Evolutionary conservation across 2,113 vertebrate species (phyloP).

Genomic region (Lasiurus cinereus): DNA sequence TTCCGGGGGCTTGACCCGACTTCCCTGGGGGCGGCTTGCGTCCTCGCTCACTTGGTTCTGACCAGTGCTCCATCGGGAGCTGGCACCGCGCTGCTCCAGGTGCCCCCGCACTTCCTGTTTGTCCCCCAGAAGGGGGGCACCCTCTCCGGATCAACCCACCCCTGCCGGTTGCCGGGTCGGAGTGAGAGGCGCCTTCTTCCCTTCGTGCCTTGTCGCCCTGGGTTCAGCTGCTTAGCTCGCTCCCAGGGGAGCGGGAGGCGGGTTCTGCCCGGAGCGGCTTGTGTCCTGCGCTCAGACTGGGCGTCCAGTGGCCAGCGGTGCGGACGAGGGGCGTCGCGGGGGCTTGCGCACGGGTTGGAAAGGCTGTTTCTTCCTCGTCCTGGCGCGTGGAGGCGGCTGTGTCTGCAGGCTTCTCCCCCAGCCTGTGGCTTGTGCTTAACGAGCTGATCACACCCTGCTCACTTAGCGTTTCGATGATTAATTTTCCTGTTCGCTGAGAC

Average conservation of each 20-base stretch:
- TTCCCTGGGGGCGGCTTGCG: neutral
- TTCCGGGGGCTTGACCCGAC: neutral
- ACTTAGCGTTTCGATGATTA: conserved; percentile 73
- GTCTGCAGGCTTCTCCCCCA: conserved; percentile 62
- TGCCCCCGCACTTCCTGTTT: neutral
- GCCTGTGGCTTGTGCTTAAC: conserved; percentile 70
- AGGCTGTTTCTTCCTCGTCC: conserved; percentile 39
- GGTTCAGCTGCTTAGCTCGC: neutral
- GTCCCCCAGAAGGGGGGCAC: neutral
- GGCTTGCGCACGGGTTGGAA: conserved; percentile 16
- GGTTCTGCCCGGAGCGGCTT: neutral
- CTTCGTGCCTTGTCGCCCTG: accelerated
- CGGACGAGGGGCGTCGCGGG: neutral
- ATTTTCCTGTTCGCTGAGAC: conserved; percentile 69
- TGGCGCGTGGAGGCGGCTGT: neutral
- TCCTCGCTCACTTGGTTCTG: neutral
- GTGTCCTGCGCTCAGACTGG: neutral
- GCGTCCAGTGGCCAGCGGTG: conserved; percentile 17
- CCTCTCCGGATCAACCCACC: neutral
- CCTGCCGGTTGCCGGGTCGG: neutral
- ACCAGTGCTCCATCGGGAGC: neutral
- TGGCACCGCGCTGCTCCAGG: neutral
- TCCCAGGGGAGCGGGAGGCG: neutral
- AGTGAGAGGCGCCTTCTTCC: too few species aligned
- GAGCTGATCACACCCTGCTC: too few species aligned